phyloP scores from a whole-genome alignment of 2,797 vertebrate species.

The Semotilus atromaculatus region DNA sequence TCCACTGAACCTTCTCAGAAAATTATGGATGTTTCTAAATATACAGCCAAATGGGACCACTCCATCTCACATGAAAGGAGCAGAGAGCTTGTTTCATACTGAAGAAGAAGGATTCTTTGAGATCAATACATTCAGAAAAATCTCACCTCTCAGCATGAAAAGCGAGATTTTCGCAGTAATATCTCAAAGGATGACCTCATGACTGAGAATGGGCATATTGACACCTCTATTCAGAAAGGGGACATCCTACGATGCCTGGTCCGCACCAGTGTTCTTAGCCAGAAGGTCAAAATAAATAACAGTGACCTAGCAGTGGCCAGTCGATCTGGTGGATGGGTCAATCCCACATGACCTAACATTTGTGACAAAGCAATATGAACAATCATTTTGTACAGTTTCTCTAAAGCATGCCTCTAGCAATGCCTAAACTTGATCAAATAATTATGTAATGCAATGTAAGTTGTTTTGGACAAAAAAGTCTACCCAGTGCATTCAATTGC shows the following conservation, averaged over 20 bases:
- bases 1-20: conserved; percentile 2
- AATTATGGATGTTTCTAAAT: conserved; percentile 70
- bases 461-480: background rate
- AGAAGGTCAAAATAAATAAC: conserved; percentile 15
- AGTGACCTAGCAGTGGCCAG: background rate
- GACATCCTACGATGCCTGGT: background rate
- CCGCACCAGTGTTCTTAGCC: background rate
- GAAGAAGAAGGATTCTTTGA: conserved; percentile 14
- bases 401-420: background rate
- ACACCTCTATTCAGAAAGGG: conserved; percentile 7
- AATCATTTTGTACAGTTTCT: background rate
- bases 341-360: background rate
- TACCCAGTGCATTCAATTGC: background rate
- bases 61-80: conserved; percentile 34
- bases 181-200: conserved; percentile 23
- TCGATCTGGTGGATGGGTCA: background rate
- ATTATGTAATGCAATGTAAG: background rate
- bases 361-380: background rate
- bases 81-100: conserved; percentile 21
- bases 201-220: conserved; percentile 8
- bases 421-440: background rate
- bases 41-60: conserved; percentile 57
- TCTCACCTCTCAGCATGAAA: conserved; percentile 23
- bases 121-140: conserved; percentile 39
- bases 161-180: conserved; percentile 14